Evolutionary conservation across 2,113 vertebrate genomes (phyloP).

Genomic region (Strigops habroptila): DNA sequence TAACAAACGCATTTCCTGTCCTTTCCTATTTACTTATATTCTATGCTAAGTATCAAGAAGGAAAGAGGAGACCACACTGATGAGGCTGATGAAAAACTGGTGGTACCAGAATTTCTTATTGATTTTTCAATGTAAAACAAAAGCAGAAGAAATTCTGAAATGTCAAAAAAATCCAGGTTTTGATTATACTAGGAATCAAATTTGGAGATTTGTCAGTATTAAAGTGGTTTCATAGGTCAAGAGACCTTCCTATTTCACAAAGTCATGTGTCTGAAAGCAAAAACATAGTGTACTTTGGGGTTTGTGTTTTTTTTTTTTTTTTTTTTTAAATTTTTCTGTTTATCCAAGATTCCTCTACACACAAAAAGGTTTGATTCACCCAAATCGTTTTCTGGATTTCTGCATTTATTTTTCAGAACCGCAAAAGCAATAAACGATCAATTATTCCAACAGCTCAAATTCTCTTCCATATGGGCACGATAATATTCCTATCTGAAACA

Average conservation of each 20-base stretch:
- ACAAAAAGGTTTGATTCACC: background rate
- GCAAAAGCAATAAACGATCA: background rate
- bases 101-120: background rate
- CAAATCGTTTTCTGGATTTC: background rate
- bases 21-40: background rate
- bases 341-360: background rate
- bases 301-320: background rate
- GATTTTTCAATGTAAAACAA: background rate
- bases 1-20: background rate
- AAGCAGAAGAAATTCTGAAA: background rate
- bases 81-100: background rate
- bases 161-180: background rate
- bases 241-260: background rate
- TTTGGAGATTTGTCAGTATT: background rate
- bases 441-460: background rate
- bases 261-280: background rate
- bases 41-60: background rate
- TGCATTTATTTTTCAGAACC: background rate
- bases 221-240: background rate
- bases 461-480: background rate
- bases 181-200: background rate
- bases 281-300: fast-evolving
- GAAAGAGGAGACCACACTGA: background rate
- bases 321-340: background rate
- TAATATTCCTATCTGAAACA: background rate